phyloP scores from a whole-genome alignment of 2,113 vertebrate species.

The Cairina moschata region DNA sequence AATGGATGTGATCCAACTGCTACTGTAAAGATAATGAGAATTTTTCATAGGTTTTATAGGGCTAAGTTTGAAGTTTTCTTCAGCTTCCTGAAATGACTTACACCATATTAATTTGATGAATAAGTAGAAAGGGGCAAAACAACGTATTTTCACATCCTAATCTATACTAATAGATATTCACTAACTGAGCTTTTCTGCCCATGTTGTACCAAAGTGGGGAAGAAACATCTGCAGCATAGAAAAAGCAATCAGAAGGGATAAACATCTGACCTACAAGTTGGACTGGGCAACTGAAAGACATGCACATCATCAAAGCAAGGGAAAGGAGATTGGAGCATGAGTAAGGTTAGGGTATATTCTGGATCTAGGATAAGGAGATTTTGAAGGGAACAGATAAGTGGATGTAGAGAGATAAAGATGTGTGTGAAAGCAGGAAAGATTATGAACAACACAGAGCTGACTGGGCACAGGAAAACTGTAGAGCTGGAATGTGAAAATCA shows the following conservation, averaged over 20 bases:
- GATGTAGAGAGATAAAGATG: slow-evolving; percentile 15
- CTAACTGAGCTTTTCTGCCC: neutral
- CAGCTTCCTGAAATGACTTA: neutral
- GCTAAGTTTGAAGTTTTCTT: neutral
- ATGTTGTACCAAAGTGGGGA: neutral
- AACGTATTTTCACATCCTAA: neutral
- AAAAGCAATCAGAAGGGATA: neutral
- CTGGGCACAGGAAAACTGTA: neutral
- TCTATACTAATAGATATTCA: neutral
- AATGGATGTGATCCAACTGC: neutral
- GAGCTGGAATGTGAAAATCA: slow-evolving; percentile 7
- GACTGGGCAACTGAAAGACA: neutral
- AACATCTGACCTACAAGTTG: neutral
- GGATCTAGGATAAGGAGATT: slow-evolving; percentile 37
- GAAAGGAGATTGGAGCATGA: neutral
- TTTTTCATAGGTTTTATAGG: neutral
- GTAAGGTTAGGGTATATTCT: neutral
- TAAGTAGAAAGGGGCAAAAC: neutral
- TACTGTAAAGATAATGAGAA: neutral
- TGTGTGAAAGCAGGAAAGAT: slow-evolving; percentile 29
- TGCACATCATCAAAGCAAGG: neutral
- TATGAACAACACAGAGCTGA: slow-evolving; percentile 22
- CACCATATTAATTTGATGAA: neutral
- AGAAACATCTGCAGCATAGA: neutral
- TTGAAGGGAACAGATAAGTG: neutral